Conservation (phyloP, 2,797 vertebrate species). For the Poeciliopsis presidionis region DNA sequence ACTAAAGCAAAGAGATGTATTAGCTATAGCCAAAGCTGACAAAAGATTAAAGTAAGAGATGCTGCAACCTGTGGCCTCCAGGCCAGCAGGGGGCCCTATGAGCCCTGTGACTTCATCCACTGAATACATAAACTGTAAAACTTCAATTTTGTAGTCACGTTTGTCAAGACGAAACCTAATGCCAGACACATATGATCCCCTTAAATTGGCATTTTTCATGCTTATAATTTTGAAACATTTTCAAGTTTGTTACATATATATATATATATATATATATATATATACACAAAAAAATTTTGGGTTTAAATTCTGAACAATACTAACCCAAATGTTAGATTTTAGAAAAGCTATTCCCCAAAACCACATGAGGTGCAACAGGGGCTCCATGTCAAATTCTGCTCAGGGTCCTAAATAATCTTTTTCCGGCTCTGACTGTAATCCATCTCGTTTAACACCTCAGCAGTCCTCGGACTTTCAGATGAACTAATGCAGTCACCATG, state of each 20-base stretch:
- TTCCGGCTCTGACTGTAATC: background rate
- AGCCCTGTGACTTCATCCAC: background rate
- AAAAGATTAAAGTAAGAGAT: background rate
- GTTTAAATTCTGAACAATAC: background rate
- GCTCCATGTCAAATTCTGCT: background rate
- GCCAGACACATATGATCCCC: background rate
- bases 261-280: too few species aligned
- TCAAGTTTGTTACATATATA: background rate
- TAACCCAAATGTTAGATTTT: background rate
- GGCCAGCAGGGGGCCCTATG: background rate
- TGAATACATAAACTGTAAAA: background rate
- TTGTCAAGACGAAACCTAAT: background rate
- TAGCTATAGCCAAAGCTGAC: background rate
- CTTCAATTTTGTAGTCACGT: background rate
- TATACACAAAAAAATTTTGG: background rate
- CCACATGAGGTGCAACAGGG: background rate
- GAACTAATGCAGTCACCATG: slow-evolving; percentile 52
- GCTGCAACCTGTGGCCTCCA: background rate
- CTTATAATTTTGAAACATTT: background rate
- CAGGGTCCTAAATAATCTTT: background rate
- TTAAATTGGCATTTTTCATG: background rate
- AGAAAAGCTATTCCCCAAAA: background rate
- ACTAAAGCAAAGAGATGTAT: background rate
- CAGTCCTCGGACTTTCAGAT: slow-evolving; percentile 7
- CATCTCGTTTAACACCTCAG: slow-evolving; percentile 5